Evolutionary conservation across 92 coral and sea anemone species (phyloP).

Genomic region (Scolanthus callimorphus): DNA sequence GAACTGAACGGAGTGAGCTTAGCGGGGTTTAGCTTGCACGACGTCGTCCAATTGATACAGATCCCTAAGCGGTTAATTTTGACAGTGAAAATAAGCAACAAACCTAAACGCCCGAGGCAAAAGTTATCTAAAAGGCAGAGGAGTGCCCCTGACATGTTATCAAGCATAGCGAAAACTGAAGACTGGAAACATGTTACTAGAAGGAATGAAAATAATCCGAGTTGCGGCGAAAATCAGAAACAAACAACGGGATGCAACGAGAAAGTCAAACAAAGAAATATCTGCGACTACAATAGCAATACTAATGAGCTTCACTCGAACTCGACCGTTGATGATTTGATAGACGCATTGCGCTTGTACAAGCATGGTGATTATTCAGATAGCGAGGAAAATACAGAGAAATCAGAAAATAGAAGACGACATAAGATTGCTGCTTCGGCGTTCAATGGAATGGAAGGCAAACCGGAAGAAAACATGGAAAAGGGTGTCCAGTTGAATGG

Average conservation of each 20-base stretch:
- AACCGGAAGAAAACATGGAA: background rate
- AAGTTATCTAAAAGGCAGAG: slow-evolving; percentile 19
- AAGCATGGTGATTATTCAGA: slow-evolving; percentile 15
- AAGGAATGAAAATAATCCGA: background rate
- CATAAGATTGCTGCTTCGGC: background rate
- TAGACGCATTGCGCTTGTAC: slow-evolving; percentile 39
- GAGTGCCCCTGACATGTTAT: slow-evolving; percentile 23
- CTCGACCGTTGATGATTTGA: slow-evolving; percentile 44
- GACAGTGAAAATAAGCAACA: slow-evolving; percentile 40
- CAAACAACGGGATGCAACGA: slow-evolving; percentile 9
- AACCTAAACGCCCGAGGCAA: slow-evolving; percentile 22
- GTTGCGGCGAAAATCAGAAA: background rate
- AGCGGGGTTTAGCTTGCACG: slow-evolving; percentile 62
- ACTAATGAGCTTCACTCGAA: slow-evolving; percentile 35
- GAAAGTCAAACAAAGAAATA: slow-evolving; percentile 20
- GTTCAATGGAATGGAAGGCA: background rate
- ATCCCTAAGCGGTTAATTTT: slow-evolving; percentile 69
- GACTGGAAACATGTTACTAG: background rate
- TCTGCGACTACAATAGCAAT: slow-evolving; percentile 18
- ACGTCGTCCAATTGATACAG: slow-evolving; percentile 93
- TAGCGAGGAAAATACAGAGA: background rate
- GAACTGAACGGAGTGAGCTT: slow-evolving; percentile 72
- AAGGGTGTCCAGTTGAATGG: background rate
- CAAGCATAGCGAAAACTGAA: background rate
- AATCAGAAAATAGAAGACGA: background rate